Evolutionary conservation across 2,888 invertebrate species (phyloP).

Genomic region (Euplexia lucipara): DNA sequence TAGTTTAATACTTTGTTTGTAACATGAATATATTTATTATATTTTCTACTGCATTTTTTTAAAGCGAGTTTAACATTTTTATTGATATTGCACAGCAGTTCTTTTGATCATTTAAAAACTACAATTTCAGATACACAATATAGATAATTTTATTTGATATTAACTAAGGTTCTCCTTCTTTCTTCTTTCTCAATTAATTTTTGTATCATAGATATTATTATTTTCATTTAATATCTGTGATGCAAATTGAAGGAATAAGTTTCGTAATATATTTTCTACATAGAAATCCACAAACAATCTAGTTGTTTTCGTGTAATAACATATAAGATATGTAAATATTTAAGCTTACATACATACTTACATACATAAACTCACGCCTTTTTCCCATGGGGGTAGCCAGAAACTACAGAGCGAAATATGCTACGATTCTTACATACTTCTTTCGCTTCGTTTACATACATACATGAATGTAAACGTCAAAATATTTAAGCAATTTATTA

Average conservation of each 20-base stretch:
- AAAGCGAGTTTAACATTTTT: slow-evolving; percentile 65
- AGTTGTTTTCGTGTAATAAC: not conserved
- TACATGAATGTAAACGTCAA: too few relatives aligned
- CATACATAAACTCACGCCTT: too few relatives aligned
- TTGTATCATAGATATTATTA: not conserved
- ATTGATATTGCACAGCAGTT: slow-evolving; percentile 88
- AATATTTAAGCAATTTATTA: not conserved
- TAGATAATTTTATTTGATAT: slow-evolving; percentile 6
- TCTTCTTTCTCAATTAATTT: not conserved
- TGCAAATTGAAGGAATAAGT: too few relatives aligned
- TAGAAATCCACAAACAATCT: not conserved
- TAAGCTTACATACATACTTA: too few relatives aligned
- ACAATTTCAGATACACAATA: slow-evolving; percentile 4
- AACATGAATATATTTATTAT: slow-evolving; percentile 42
- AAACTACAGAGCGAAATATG: too few relatives aligned
- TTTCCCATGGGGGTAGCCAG: too few relatives aligned
- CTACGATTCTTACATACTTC: too few relatives aligned
- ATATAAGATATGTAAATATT: too few relatives aligned
- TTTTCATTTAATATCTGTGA: not conserved
- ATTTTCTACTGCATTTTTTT: slow-evolving; percentile 39
- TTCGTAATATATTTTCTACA: not conserved
- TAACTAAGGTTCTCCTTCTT: not conserved
- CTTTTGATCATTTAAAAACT: slow-evolving; percentile 25
- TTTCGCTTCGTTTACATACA: too few relatives aligned
- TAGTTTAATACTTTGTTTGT: slow-evolving; percentile 3